Evolutionary conservation across 1,140 invertebrate species (phyloP).

Genomic region (Anastrepha ludens): DNA sequence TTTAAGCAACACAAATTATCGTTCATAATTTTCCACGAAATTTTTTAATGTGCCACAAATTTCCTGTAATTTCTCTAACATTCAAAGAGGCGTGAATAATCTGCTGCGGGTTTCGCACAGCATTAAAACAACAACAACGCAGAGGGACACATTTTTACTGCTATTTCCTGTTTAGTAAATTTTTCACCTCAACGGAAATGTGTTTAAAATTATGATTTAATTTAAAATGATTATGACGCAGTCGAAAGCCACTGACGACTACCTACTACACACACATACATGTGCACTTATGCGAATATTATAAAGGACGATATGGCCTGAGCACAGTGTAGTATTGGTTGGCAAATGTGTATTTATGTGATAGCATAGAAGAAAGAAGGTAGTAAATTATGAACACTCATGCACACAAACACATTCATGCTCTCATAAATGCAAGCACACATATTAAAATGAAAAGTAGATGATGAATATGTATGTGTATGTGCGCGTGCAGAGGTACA

Average conservation of each 20-base stretch:
- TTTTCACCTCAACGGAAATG: constrained; percentile 41
- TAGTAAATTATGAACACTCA: not conserved
- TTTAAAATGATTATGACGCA: constrained; percentile 54
- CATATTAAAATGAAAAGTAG: not conserved
- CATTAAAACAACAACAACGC: not conserved
- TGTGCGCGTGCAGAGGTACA: not conserved
- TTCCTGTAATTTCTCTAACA: constrained; percentile 24
- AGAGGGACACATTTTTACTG: not conserved
- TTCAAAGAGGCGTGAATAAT: constrained; percentile 34
- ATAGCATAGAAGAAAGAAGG: not conserved
- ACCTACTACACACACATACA: too few species aligned
- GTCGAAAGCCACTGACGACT: not conserved
- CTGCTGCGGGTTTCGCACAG: not conserved
- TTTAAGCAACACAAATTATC: not conserved
- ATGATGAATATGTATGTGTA: not conserved
- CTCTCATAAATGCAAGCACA: not conserved
- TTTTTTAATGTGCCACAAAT: constrained; percentile 14
- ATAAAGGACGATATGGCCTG: too few species aligned
- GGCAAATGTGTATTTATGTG: not conserved
- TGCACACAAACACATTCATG: not conserved
- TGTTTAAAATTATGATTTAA: constrained; percentile 54
- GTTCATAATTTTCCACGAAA: not conserved
- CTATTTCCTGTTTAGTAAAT: constrained; percentile 30
- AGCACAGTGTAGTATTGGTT: not conserved
- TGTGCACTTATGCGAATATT: too few species aligned